These are phyloP conservation scores for Muscidifurax raptorellus DNA, from an alignment of 1,140 invertebrate genomes.

Conservation along the genomic window DNA sequence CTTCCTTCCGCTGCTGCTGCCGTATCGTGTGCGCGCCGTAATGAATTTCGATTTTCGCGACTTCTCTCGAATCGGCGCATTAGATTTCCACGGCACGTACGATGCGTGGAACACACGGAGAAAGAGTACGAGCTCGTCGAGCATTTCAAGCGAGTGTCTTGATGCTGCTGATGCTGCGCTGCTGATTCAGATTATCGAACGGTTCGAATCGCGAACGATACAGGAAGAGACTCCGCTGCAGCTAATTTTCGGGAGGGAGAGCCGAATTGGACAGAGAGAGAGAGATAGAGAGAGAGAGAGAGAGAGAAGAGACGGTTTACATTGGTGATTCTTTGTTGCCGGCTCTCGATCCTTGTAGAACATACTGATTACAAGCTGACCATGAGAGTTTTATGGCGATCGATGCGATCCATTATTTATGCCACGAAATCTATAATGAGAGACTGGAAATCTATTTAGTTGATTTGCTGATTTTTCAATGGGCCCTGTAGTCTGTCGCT, in stretches of 20 bases:
- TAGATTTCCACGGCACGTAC: constrained; percentile 44
- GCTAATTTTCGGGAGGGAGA: background rate
- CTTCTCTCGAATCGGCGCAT: background rate
- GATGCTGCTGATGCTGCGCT: constrained; percentile 11
- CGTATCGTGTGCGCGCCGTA: constrained; percentile 41
- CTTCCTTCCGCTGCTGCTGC: constrained; percentile 46
- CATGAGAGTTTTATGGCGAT: background rate
- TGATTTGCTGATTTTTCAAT: constrained; percentile 5
- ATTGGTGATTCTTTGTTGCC: constrained; percentile 32
- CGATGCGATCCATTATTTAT: constrained; percentile 1
- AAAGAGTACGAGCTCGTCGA: constrained; percentile 15
- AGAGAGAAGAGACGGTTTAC: background rate
- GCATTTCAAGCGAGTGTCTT: constrained; percentile 37
- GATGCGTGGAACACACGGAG: constrained; percentile 39
- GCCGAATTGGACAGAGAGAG: background rate
- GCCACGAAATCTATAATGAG: background rate
- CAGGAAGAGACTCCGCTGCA: background rate
- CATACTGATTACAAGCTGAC: constrained; percentile 41
- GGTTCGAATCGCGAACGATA: constrained; percentile 1
- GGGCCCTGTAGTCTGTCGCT: too few species aligned
- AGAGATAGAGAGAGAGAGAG: constrained; percentile 22
- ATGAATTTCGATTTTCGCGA: constrained; percentile 53
- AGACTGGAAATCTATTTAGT: constrained; percentile 10
- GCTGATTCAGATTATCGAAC: constrained; percentile 49
- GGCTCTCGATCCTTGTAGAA: constrained; percentile 1